Evolutionary conservation across 2,797 vertebrate species (phyloP).

Genomic region (Sebastes minor): DNA sequence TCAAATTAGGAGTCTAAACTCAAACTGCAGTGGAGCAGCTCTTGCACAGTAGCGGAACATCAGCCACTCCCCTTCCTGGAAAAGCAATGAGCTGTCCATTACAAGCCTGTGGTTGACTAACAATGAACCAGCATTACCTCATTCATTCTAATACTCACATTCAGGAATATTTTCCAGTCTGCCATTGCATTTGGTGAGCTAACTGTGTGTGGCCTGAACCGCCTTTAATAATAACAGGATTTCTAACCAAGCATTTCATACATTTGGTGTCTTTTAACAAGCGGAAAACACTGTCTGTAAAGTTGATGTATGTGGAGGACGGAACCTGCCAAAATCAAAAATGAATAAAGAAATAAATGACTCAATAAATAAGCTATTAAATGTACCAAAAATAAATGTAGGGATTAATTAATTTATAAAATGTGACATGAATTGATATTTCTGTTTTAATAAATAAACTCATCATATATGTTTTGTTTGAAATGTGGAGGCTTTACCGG

Average conservation of each 20-base stretch:
- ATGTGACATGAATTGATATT: too few species aligned
- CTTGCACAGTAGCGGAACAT: background rate
- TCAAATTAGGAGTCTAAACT: background rate
- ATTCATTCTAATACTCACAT: constrained; percentile 1
- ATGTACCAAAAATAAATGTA: too few species aligned
- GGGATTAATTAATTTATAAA: too few species aligned
- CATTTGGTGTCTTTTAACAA: background rate
- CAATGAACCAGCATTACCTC: constrained; percentile 33
- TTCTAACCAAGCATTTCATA: background rate
- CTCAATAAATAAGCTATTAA: too few species aligned
- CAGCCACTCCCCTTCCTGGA: constrained; percentile 22
- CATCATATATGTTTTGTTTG: too few species aligned
- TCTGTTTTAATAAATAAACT: too few species aligned
- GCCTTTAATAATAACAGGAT: background rate
- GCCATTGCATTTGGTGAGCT: background rate
- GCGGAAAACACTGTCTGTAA: background rate
- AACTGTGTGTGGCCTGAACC: background rate
- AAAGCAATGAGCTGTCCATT: background rate
- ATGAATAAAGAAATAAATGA: too few species aligned
- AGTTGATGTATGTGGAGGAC: background rate
- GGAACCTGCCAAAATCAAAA: too few species aligned
- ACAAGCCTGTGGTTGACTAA: constrained; percentile 24
- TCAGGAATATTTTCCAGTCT: constrained; percentile 15
- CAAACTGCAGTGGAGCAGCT: background rate
- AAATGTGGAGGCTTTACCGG: too few species aligned